These are phyloP conservation scores for Machimus atricapillus DNA, from an alignment of 2,888 invertebrate species.

Conservation along the genomic window DNA sequence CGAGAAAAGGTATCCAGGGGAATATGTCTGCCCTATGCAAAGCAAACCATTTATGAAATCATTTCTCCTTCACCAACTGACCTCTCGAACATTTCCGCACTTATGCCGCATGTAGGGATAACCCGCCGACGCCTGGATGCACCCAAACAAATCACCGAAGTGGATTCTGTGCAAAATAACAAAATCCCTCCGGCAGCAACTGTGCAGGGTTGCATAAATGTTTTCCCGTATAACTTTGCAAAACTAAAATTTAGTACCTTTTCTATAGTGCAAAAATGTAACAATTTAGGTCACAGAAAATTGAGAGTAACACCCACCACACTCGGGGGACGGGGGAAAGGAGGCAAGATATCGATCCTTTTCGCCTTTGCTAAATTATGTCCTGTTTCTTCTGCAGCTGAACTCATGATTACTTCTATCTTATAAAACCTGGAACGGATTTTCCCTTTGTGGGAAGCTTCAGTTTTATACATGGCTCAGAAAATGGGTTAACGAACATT, in stretches of 20 bases:
- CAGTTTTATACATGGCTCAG: neutral
- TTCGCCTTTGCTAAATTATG: neutral
- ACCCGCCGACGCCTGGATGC: slow-evolving; percentile 11
- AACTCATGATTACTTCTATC: neutral
- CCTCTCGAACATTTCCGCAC: neutral
- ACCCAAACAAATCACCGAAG: slow-evolving; percentile 29
- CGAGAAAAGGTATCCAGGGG: neutral
- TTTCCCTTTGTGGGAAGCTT: neutral
- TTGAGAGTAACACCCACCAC: neutral
- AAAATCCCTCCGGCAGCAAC: neutral
- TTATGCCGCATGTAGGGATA: neutral
- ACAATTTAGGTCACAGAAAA: slow-evolving; percentile 26
- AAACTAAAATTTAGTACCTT: slow-evolving; percentile 13
- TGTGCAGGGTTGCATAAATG: neutral
- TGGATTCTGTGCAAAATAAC: slow-evolving; percentile 11
- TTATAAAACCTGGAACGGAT: neutral
- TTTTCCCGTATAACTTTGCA: slow-evolving; percentile 2
- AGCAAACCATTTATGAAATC: neutral
- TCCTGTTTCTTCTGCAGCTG: neutral
- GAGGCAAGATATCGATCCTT: neutral
- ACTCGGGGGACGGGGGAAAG: neutral
- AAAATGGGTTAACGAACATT: slow-evolving; percentile 3
- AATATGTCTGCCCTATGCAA: neutral
- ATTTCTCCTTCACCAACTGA: neutral
- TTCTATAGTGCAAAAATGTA: neutral